Conservation (phyloP, 2,113 vertebrate genomes). For the Poeciliopsis occidentalis region DNA sequence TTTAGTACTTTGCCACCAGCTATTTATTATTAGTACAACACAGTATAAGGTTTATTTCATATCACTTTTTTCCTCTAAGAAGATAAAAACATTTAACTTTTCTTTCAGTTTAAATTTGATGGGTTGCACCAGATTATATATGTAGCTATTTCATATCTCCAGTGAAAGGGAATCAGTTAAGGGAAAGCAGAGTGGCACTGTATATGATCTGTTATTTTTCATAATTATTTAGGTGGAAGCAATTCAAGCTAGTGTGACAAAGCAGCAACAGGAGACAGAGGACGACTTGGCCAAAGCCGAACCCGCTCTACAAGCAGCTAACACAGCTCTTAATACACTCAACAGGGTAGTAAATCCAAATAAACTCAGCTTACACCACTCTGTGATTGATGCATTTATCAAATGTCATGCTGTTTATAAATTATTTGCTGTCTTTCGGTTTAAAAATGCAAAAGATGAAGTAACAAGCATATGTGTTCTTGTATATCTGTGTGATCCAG, state of each 20-base stretch:
- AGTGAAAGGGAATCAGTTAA: not conserved
- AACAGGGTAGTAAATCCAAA: slow-evolving; percentile 66
- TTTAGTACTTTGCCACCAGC: not conserved
- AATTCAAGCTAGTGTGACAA: slow-evolving; percentile 80
- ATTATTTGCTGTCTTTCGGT: slow-evolving; percentile 11
- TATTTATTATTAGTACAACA: not conserved
- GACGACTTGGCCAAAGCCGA: slow-evolving; percentile 79
- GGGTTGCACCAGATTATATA: not conserved
- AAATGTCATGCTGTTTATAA: slow-evolving; percentile 9
- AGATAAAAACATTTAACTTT: not conserved
- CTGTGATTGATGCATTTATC: not conserved
- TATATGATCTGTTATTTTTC: not conserved
- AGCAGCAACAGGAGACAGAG: slow-evolving; percentile 80
- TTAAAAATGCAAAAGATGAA: not conserved
- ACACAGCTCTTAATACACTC: slow-evolving; percentile 74
- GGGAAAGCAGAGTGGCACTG: not conserved
- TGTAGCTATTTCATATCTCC: not conserved
- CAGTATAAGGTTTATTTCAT: not conserved
- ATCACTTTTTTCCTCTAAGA: not conserved
- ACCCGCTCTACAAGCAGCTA: slow-evolving; percentile 73
- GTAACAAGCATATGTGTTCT: slow-evolving; percentile 15
- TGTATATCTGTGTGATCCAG: slow-evolving; percentile 53
- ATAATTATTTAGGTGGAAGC: slow-evolving; percentile 68
- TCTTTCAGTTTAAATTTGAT: not conserved
- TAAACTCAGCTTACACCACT: not conserved